Percentiles rank a stretch among this genome's conserved stretches.
These are phyloP conservation scores for Ivindomyrus marchei DNA, from an alignment of 2,113 vertebrate species.

Conservation along the genomic window DNA sequence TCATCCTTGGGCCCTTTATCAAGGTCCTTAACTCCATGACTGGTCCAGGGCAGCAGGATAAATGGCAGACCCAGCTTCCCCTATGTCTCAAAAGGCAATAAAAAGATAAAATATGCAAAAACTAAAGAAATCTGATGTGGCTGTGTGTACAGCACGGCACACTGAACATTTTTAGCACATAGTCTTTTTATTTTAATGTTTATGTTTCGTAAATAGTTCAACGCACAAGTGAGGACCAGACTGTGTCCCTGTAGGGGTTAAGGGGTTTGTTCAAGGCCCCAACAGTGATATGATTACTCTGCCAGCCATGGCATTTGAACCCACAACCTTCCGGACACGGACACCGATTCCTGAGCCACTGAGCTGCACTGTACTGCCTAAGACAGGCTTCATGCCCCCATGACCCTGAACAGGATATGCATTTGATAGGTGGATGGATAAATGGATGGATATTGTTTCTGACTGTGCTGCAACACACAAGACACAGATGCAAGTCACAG, in stretches of 20 bases:
- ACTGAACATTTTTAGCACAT: neutral
- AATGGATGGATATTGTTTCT: neutral
- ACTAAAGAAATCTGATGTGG: neutral
- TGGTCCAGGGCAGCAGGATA: neutral
- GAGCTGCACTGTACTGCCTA: neutral
- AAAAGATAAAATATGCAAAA: neutral
- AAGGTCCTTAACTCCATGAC: neutral
- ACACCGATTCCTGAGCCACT: neutral
- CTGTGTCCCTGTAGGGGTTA: neutral
- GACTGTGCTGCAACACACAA: neutral
- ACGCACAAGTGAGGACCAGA: neutral
- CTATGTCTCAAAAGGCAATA: neutral
- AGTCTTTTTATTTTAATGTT: neutral
- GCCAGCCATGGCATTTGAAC: neutral
- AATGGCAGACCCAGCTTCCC: neutral
- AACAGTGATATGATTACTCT: neutral
- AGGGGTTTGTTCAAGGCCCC: neutral
- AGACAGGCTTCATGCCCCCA: neutral
- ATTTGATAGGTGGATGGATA: neutral
- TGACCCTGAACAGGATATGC: neutral
- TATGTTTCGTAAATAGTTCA: neutral
- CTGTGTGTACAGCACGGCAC: neutral
- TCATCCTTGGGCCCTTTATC: neutral
- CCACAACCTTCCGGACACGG: neutral
- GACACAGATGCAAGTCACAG: neutral